Evolutionary conservation across 2,888 invertebrate genomes (phyloP).

Genomic region (Proisotoma minuta): DNA sequence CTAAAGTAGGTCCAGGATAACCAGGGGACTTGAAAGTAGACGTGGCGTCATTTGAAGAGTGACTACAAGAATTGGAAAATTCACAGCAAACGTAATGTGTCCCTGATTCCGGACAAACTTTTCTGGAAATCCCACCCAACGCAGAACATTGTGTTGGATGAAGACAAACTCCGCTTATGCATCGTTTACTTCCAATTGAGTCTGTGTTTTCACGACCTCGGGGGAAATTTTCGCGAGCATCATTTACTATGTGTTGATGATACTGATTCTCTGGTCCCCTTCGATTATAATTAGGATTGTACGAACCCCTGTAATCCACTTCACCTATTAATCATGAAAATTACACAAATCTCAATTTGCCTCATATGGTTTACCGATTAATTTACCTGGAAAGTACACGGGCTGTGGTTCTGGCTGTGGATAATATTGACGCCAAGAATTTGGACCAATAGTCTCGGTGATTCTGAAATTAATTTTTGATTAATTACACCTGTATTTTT

Average conservation of each 20-base stretch:
- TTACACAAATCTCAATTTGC: not conserved
- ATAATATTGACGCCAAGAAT: too few species aligned
- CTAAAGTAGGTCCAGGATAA: constrained; percentile 43
- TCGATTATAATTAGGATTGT: not conserved
- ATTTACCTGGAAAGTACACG: not conserved
- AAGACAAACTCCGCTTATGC: constrained; percentile 38
- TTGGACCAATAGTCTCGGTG: too few species aligned
- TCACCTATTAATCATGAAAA: not conserved
- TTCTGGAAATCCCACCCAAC: constrained; percentile 32
- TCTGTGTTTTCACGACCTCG: not conserved
- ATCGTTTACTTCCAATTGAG: constrained; percentile 6
- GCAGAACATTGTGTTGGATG: constrained; percentile 32
- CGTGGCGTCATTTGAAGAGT: constrained; percentile 25
- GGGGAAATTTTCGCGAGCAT: constrained; percentile 3
- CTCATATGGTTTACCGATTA: not conserved
- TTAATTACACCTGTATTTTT: too few species aligned
- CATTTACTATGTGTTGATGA: not conserved
- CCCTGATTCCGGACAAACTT: constrained; percentile 30
- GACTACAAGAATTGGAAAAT: constrained; percentile 39
- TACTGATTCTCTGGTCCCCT: not conserved
- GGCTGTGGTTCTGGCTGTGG: not conserved
- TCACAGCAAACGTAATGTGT: constrained; percentile 39
- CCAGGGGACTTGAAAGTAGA: constrained; percentile 42
- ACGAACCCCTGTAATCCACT: not conserved
- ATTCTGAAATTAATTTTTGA: too few species aligned